Evolutionary conservation across 2,888 invertebrate genomes (phyloP), one percentile per base, ranked within the genome.

Genomic region (Caenorhabditis macrosperma): DNA sequence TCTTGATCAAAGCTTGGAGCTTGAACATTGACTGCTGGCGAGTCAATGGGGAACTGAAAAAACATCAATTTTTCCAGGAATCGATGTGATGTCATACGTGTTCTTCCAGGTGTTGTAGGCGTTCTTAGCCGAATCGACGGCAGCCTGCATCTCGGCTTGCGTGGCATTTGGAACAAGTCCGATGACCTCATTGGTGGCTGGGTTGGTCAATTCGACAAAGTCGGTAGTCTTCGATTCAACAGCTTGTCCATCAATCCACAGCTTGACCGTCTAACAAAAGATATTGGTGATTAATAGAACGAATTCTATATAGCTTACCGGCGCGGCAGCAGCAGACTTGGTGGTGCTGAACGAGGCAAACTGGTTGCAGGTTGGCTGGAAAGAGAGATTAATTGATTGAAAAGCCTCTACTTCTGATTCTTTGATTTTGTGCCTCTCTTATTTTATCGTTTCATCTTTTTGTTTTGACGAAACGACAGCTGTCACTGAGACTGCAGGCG

Each of bases 161-260:
- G 98, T 98, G 33, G 95, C 93, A 92, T 96, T 95, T 68, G 99
- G 99, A 33, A 98, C 97, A 85, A 94, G 93, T 71, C 93, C 93
- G 38, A 94, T 92, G 15, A 94, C 92, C 82, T 92, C 92, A 89
- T 93, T 93, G 24, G 92, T 92, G 6, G 92, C 93, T 52, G 99
- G 99, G 92, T 99, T 95, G 85, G 95, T 95, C 10, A 99, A 93
- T 89, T 98, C 97, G 88, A 97, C 95, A 95, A 96, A 99, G 88
- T 97, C 94, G 24, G 92, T 94, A 0, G 97, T 94, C 91, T 96
- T 95, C 0, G 98, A 99, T 81, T 99, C 97, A 78, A 93, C 91
- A 92, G 95, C 95, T 91, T 97, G 94, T 69, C 97, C 97, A 93
- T 98, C 94, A 87, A 99, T 95, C 92, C 95, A 99, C 78, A 97